Evolutionary conservation across 1,140 invertebrate genomes (phyloP).

Genomic region (Protaetia brevitarsis): DNA sequence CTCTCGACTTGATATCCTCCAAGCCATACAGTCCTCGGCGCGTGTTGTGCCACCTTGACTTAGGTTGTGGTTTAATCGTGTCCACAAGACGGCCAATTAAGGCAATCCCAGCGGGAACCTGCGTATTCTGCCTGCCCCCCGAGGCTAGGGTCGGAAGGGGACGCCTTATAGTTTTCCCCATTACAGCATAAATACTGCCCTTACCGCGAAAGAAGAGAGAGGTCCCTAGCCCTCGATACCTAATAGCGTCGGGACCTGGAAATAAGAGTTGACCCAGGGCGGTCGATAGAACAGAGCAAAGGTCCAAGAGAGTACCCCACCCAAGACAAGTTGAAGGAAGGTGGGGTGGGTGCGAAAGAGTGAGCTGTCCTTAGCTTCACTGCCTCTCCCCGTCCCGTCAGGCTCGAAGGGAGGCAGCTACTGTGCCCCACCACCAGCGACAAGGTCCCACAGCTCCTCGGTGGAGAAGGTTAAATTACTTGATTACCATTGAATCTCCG

Average conservation of each 20-base stretch:
- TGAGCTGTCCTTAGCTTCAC: not conserved
- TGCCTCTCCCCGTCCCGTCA: not conserved
- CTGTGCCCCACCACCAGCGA: not conserved
- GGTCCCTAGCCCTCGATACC: conserved; percentile 17
- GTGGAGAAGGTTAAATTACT: too few species aligned
- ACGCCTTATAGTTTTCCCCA: too few species aligned
- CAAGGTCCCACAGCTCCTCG: not conserved
- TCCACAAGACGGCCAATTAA: not conserved
- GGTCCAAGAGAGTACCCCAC: not conserved
- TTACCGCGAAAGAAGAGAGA: not conserved
- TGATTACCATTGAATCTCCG: too few species aligned
- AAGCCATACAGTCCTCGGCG: not conserved
- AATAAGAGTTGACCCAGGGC: not conserved
- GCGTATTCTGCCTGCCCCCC: not conserved
- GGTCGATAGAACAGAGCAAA: not conserved
- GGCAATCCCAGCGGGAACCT: not conserved
- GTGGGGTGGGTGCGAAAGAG: not conserved
- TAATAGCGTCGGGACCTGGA: conserved; percentile 14
- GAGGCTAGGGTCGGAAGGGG: not conserved
- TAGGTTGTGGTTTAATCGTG: not conserved
- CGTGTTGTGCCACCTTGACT: not conserved
- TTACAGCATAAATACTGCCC: too few species aligned
- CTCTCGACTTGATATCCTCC: not conserved
- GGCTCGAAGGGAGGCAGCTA: not conserved
- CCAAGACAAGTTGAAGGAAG: not conserved